These are phyloP conservation scores for Sorex maritimensis DNA, from an alignment of 2,797 vertebrate genomes.

Conservation along the genomic window DNA sequence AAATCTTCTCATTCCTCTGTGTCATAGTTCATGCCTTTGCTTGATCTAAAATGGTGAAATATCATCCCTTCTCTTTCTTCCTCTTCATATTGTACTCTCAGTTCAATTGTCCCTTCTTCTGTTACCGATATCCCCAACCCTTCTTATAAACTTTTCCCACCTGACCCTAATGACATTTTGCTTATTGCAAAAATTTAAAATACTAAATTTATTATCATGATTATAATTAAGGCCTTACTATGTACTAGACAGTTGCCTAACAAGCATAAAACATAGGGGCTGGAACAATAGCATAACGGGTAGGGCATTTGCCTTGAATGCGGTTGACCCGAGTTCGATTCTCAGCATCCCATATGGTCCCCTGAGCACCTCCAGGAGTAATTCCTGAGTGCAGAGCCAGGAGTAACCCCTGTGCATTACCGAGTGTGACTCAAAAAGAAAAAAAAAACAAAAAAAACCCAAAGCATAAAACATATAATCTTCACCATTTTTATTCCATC, in stretches of 20 bases:
- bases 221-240: background rate
- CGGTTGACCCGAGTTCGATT: too few relatives aligned
- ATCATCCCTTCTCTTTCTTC: background rate
- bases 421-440: too few relatives aligned
- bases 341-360: too few relatives aligned
- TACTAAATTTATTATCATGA: background rate
- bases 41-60: constrained; percentile 19
- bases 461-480: background rate
- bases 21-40: background rate
- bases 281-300: too few relatives aligned
- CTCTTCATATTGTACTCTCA: background rate
- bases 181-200: constrained; percentile 45
- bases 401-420: too few relatives aligned
- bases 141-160: background rate
- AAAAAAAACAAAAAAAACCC: too few relatives aligned
- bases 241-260: constrained; percentile 34
- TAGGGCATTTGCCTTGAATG: too few relatives aligned
- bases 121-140: background rate
- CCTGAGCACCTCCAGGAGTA: too few relatives aligned
- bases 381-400: too few relatives aligned
- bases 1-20: too few relatives aligned
- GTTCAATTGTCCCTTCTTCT: background rate
- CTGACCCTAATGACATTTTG: background rate
- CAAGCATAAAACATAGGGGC: background rate
- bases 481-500: background rate